Conservation (phyloP, 2,113 vertebrate genomes). For the Carassius carassius region DNA sequence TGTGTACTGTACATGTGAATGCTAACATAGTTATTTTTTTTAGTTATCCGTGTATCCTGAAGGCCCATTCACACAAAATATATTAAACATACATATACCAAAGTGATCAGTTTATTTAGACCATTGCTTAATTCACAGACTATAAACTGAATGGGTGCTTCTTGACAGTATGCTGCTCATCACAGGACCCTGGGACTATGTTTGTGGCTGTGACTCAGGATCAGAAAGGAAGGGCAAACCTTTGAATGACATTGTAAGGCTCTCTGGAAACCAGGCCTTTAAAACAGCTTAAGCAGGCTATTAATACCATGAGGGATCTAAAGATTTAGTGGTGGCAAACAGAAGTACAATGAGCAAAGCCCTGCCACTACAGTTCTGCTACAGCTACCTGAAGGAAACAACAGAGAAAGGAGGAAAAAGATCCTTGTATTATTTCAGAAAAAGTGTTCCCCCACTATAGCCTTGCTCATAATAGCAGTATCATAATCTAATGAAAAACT, state of each 20-base stretch:
- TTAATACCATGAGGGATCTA: constrained; percentile 60
- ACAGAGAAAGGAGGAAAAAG: neutral
- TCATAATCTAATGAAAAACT: neutral
- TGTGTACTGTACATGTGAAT: too few species aligned
- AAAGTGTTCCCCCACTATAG: neutral
- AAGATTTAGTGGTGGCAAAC: constrained; percentile 51
- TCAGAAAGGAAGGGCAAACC: neutral
- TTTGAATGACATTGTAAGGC: constrained; percentile 35
- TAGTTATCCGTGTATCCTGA: neutral
- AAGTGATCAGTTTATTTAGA: neutral
- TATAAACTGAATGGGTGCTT: neutral
- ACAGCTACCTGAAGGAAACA: neutral
- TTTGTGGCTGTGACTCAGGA: neutral
- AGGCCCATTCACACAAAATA: neutral
- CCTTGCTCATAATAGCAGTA: neutral
- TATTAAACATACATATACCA: neutral
- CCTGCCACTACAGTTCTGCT: neutral
- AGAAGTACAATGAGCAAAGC: neutral
- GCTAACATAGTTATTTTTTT: neutral
- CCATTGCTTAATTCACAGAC: neutral
- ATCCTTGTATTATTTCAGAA: neutral
- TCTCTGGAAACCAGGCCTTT: constrained; percentile 50
- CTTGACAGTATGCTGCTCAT: neutral
- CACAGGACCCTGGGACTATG: neutral
- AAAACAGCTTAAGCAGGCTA: constrained; percentile 63